phyloP scores from a whole-genome alignment of 2,888 invertebrate species.

The Apamea monoglypha region DNA sequence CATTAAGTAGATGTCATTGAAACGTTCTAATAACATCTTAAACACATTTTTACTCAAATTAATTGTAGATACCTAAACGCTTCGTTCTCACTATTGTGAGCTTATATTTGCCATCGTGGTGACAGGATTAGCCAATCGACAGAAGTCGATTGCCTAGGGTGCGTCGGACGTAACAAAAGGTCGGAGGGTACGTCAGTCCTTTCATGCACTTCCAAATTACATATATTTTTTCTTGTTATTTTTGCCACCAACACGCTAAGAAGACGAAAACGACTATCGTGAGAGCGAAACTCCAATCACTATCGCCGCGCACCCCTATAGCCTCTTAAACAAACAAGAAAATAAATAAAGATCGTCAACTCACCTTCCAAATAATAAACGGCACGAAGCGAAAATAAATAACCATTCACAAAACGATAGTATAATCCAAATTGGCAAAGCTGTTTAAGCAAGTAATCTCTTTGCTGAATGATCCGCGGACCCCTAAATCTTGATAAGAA shows the following conservation, averaged over 20 bases:
- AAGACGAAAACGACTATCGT: too few species aligned
- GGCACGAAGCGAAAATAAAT: conserved; percentile 55
- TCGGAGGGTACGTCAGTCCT: too few species aligned
- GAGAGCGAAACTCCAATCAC: background rate
- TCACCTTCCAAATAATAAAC: conserved; percentile 53
- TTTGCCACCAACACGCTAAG: too few species aligned
- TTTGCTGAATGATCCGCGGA: conserved; percentile 56
- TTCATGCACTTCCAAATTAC: too few species aligned
- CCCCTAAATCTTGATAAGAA: conserved; percentile 56
- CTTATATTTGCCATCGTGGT: too few species aligned
- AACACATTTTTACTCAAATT: conserved; percentile 5
- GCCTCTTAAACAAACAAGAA: conserved; percentile 32
- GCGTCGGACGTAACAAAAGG: too few species aligned
- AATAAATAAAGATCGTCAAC: conserved; percentile 30
- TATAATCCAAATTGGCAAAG: conserved; percentile 66
- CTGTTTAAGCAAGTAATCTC: conserved; percentile 65
- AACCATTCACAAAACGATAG: conserved; percentile 48
- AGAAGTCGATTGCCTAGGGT: too few species aligned
- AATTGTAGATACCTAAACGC: conserved; percentile 24
- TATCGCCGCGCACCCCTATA: background rate
- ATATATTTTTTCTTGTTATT: too few species aligned
- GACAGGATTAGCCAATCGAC: too few species aligned
- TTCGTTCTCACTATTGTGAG: background rate
- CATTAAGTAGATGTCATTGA: background rate
- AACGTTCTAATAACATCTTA: background rate